These are phyloP conservation scores for Colostygia pectinataria DNA, from an alignment of 2,888 invertebrate genomes.

Conservation along the genomic window DNA sequence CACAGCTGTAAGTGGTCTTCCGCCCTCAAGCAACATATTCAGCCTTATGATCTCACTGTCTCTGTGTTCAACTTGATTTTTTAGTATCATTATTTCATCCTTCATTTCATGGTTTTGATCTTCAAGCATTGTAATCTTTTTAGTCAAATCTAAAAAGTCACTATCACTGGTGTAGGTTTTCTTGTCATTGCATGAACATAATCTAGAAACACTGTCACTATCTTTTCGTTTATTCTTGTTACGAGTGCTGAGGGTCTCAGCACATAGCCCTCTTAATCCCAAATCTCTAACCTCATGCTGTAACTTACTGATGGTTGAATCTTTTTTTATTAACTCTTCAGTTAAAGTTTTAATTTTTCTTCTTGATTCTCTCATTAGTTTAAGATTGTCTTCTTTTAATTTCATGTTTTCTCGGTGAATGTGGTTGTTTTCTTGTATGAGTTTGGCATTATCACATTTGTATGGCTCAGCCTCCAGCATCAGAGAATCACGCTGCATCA, in stretches of 20 bases:
- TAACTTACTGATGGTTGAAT: slow-evolving; percentile 64
- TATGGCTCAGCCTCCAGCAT: slow-evolving; percentile 89
- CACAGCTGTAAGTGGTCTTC: slow-evolving; percentile 85
- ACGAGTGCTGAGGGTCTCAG: slow-evolving; percentile 71
- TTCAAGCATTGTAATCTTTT: slow-evolving; percentile 68
- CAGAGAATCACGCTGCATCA: slow-evolving; percentile 87
- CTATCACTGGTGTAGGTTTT: slow-evolving; percentile 57
- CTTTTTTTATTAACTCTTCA: slow-evolving; percentile 83
- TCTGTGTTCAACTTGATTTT: slow-evolving; percentile 75
- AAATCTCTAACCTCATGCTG: slow-evolving; percentile 72
- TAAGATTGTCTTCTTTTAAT: slow-evolving; percentile 85
- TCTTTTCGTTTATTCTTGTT: slow-evolving; percentile 68
- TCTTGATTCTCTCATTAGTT: slow-evolving; percentile 81
- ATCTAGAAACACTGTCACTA: slow-evolving; percentile 45
- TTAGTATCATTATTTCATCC: slow-evolving; percentile 67
- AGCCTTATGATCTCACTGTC: slow-evolving; percentile 89
- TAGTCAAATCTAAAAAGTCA: slow-evolving; percentile 68
- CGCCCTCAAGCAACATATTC: slow-evolving; percentile 87
- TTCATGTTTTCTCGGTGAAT: slow-evolving; percentile 86
- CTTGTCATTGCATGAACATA: slow-evolving; percentile 58
- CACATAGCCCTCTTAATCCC: slow-evolving; percentile 72
- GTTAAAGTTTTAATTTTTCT: slow-evolving; percentile 85
- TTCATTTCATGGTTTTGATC: slow-evolving; percentile 64
- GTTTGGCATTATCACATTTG: slow-evolving; percentile 90
- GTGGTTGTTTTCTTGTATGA: slow-evolving; percentile 89